Percentiles rank a stretch among this genome's conserved stretches.
Conservation (phyloP, 2,888 invertebrate genomes). For the Lepidocyrtinus sp. region DNA sequence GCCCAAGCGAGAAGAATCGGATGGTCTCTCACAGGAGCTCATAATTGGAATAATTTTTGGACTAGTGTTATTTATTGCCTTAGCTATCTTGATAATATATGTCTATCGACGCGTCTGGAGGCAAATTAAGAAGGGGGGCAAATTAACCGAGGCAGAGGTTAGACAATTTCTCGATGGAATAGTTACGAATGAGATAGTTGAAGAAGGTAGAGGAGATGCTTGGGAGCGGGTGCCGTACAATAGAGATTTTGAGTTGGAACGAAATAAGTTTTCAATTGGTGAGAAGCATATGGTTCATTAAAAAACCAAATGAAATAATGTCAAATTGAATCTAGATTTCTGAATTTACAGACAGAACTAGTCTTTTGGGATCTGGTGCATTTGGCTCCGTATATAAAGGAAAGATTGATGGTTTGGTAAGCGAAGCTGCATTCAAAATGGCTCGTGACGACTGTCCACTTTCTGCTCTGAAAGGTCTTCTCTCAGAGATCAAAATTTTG, state of each 20-base stretch:
- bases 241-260: slow-evolving; percentile 36
- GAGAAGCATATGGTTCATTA: neutral
- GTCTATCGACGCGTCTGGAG: neutral
- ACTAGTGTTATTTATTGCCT: neutral
- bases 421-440: slow-evolving; percentile 46
- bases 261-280: slow-evolving; percentile 48
- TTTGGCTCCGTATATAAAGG: slow-evolving; percentile 42
- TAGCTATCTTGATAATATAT: neutral
- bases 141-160: slow-evolving; percentile 40
- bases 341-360: slow-evolving; percentile 23
- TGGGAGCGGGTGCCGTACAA: slow-evolving; percentile 46
- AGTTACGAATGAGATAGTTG: slow-evolving; percentile 1
- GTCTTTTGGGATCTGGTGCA: slow-evolving; percentile 29
- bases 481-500: slow-evolving; percentile 53
- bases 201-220: neutral
- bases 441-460: slow-evolving; percentile 34
- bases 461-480: slow-evolving; percentile 25
- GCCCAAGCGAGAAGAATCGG: neutral
- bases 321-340: neutral
- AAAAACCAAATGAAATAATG: neutral
- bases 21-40: neutral
- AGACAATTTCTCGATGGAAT: slow-evolving; percentile 47
- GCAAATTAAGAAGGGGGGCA: neutral
- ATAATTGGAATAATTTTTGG: slow-evolving; percentile 37
- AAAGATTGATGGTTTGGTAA: slow-evolving; percentile 10